Base-by-base conservation (phyloP, 1,140 invertebrate genomes). In the Drosophila prosaltans region DNA sequence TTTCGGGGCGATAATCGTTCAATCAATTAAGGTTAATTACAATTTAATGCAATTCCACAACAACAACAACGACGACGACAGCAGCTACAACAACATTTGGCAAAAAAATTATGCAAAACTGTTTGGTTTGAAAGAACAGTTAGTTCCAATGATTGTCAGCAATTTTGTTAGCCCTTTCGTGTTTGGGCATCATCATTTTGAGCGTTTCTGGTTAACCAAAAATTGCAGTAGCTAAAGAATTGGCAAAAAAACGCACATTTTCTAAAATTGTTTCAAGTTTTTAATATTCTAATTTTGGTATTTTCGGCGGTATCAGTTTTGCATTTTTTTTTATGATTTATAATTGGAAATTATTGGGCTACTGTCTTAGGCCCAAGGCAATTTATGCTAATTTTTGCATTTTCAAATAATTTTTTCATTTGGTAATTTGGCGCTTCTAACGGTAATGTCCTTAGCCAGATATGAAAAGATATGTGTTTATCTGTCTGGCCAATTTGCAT, bases 1-100 rank as follows among this genome's bases (percentile, higher is more conserved):
- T 67, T 58, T 57, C 45, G 45, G 45, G 55, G 65, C 75, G 76
- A 89, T 86, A 88, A 89, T 86, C 84, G 83, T 67, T 75, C 76
- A 88, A 86, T 86, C 83, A 86, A 86, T 86, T 86, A 86, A 78
- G 83, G 83, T 89, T 86, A 86, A 86, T 86, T 86, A 72, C 82
- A 55, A 68, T 85, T 85, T 86, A 79, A 85, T 81, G 81, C 83
- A 82, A 86, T 72, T 77, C 66, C 62, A 67, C 62, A 59, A 26
- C 57, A 54, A 28, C 5, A 68, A 36, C 63, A 81, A 28, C 32
- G 6, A 36, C 32, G 6, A 36, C 32, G 11, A 9, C 28, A 62
- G 4, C 4, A 30, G 28, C 28, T 30, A 58, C 40, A 59, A 24
- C 32, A 36, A 24, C 39, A 11, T 61, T 59, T 76, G 57, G 48